phyloP scores from a whole-genome alignment of 2,888 invertebrate genomes.

The Machimus rusticus region DNA sequence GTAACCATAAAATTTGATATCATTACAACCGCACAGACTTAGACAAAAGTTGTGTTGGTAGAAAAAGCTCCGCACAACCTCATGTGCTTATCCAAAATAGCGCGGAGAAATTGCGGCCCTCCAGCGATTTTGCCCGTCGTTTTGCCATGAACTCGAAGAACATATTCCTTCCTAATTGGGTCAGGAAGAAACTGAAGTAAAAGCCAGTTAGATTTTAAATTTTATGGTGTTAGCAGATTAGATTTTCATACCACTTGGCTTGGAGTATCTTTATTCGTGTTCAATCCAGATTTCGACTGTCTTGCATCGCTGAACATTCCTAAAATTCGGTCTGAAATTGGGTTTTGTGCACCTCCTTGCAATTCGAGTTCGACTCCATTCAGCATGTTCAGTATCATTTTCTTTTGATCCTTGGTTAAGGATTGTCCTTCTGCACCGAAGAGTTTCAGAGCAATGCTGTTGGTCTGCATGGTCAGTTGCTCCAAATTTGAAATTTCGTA shows the following conservation, averaged over 20 bases:
- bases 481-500: slow-evolving; percentile 49
- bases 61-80: slow-evolving; percentile 82
- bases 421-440: slow-evolving; percentile 37
- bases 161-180: slow-evolving; percentile 63
- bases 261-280: slow-evolving; percentile 31
- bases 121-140: slow-evolving; percentile 53
- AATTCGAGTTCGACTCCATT: slow-evolving; percentile 48
- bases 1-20: neutral
- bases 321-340: slow-evolving; percentile 47
- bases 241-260: slow-evolving; percentile 20
- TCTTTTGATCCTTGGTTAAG: slow-evolving; percentile 7
- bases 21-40: neutral
- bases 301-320: slow-evolving; percentile 49
- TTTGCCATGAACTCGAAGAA: slow-evolving; percentile 63
- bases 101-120: slow-evolving; percentile 64
- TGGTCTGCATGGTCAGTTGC: slow-evolving; percentile 45
- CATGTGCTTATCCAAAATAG: slow-evolving; percentile 73
- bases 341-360: slow-evolving; percentile 45
- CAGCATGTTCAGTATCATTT: slow-evolving; percentile 46
- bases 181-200: slow-evolving; percentile 49
- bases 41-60: slow-evolving; percentile 74
- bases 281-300: slow-evolving; percentile 47
- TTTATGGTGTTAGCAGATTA: neutral
- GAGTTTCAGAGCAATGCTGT: slow-evolving; percentile 48
- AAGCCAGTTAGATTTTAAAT: slow-evolving; percentile 14